Evolutionary conservation across 2,113 vertebrate species (phyloP), one percentile per base, ranked within the genome.

Genomic region (Sardina pilchardus): DNA sequence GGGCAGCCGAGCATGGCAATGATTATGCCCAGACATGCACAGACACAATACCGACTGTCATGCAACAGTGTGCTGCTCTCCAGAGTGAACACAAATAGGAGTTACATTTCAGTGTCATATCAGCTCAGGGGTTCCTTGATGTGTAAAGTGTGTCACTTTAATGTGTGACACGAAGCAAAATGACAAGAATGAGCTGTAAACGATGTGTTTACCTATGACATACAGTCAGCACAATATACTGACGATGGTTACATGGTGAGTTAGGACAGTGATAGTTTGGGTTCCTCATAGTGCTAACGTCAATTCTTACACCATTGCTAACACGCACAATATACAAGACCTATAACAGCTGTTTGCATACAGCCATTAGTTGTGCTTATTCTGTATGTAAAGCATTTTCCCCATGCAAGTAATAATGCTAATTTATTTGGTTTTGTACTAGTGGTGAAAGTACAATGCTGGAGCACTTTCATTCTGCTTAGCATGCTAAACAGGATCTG

Each of bases 401-500:
- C 26, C n/a, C 63, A 30, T 71, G 26, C 1, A 30, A 71, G 34
- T 10, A 9, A 12, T 71, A 26, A 50, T 9, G 3, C 10, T 50
- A 50, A 14, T 16, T 71, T 3, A 26, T 21, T 67, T 26, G 26
- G 2, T 71, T 71, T 71, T 71, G 63, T 10, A 10, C n/a, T 26
- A 8, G 5, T 10, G 34, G 71, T 36, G 71, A 36, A 16, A 39
- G 17, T 34, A 36, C 36, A 78, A 30, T 36, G 16, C 71, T 1
- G 16, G 30, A 34, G 36, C 71, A 19, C 63, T 12, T 44, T 83
- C 12, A 45, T 43, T 45, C 42, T 26, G 44, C 75, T 26, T 92
- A 91, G 90, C 91, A 91, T 93, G 90, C 92, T 93, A 91, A 92
- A 91, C 89, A 91, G 89, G 89, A 83, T 85, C 91, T 93, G 90